Evolutionary conservation across 2,113 vertebrate species (phyloP).

Genomic region (Syrmaticus mikado): DNA sequence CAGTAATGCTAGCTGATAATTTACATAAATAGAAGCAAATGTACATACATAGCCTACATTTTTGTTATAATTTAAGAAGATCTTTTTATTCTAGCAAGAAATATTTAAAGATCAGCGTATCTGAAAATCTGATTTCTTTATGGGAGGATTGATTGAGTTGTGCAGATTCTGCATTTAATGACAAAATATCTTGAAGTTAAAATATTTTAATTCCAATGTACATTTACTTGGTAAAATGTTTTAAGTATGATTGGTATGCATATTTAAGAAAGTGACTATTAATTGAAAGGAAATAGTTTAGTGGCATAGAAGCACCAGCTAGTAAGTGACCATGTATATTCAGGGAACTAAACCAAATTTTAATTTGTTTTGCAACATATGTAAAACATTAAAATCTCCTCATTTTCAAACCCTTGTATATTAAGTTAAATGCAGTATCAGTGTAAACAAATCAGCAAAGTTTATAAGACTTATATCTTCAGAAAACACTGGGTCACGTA

Average conservation of each 20-base stretch:
- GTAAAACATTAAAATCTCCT: background rate
- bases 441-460: background rate
- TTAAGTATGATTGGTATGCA: background rate
- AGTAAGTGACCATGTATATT: background rate
- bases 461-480: background rate
- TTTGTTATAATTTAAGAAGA: background rate
- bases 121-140: slow-evolving; percentile 44
- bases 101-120: slow-evolving; percentile 6
- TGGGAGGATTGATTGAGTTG: slow-evolving; percentile 13
- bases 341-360: background rate
- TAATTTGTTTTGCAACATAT: background rate
- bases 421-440: background rate
- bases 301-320: background rate
- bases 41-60: background rate
- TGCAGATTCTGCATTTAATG: slow-evolving; percentile 27
- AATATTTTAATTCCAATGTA: slow-evolving; percentile 37
- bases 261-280: background rate
- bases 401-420: background rate
- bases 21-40: slow-evolving; percentile 35
- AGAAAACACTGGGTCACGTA: background rate
- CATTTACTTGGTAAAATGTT: background rate
- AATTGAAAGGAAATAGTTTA: slow-evolving; percentile 40
- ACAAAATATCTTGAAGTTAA: background rate
- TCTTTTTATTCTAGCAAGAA: slow-evolving; percentile 6
- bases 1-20: slow-evolving; percentile 30